Evolutionary conservation across 1,140 invertebrate species (phyloP).

Genomic region (Oncopeltus fasciatus): DNA sequence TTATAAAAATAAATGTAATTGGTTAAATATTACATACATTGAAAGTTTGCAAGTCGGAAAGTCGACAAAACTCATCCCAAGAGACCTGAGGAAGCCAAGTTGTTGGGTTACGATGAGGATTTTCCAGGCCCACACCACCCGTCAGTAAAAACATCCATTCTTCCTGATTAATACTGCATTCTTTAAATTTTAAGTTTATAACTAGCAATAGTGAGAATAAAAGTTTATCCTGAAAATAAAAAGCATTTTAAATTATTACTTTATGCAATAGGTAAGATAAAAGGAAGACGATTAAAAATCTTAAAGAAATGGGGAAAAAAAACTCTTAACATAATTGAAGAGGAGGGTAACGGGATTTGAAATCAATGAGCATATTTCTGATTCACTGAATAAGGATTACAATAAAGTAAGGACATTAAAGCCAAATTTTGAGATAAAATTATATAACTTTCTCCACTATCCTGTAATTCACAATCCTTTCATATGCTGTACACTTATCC

Average conservation of each 20-base stretch:
- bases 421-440: too few relatives aligned
- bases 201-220: conserved; percentile 77
- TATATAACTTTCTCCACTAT: too few relatives aligned
- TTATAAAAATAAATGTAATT: neutral
- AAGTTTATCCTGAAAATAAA: conserved; percentile 54
- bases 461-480: too few relatives aligned
- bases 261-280: neutral
- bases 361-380: too few relatives aligned
- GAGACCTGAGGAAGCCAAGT: conserved; percentile 56
- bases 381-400: too few relatives aligned
- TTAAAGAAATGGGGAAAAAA: neutral
- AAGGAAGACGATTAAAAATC: too few relatives aligned
- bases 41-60: conserved; percentile 44
- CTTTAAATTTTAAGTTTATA: conserved; percentile 64
- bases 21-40: conserved; percentile 30
- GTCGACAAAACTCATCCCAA: conserved; percentile 72
- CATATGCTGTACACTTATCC: too few relatives aligned
- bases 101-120: conserved; percentile 53
- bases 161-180: conserved; percentile 44
- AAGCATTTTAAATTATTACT: neutral
- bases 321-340: too few relatives aligned
- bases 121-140: conserved; percentile 67
- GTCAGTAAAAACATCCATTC: conserved; percentile 84
- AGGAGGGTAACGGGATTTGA: too few relatives aligned
- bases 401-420: too few relatives aligned